Conservation (phyloP, 2,888 invertebrate genomes). For the Aphodius granarius region DNA sequence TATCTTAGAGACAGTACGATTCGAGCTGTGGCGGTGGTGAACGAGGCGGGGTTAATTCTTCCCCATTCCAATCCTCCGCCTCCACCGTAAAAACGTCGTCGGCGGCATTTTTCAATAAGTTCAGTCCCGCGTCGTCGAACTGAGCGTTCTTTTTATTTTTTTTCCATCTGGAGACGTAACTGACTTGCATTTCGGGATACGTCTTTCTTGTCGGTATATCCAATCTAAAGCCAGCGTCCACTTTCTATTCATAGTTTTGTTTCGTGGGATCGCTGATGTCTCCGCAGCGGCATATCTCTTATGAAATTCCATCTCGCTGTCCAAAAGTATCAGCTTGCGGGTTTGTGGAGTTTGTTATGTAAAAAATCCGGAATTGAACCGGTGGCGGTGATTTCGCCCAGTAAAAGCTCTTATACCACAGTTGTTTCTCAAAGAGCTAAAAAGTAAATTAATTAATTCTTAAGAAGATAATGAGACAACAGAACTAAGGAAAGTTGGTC, state of each 20-base stretch:
- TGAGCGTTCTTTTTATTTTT: neutral
- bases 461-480: neutral
- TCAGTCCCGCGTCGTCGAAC: neutral
- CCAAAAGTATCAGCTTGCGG: conserved; percentile 19
- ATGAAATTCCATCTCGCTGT: conserved; percentile 41
- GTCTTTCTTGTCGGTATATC: conserved; percentile 8
- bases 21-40: neutral
- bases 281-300: conserved; percentile 27
- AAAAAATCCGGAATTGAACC: conserved; percentile 17
- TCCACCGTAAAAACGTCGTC: neutral
- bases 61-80: neutral
- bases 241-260: conserved; percentile 38
- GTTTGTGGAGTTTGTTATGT: conserved; percentile 23
- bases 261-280: conserved; percentile 27
- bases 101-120: neutral
- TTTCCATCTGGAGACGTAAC: neutral
- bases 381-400: neutral
- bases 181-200: neutral
- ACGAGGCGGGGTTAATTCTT: neutral
- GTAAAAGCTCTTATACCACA: too few species aligned
- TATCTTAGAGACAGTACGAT: neutral
- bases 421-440: too few species aligned
- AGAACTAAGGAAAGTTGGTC: neutral
- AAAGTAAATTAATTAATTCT: neutral
- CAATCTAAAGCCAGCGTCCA: conserved; percentile 28